A percentile compares a stretch with the other conserved stretches of the same genome.
phyloP scores from a whole-genome alignment of 2,113 vertebrate species.

The Candoia aspera region DNA sequence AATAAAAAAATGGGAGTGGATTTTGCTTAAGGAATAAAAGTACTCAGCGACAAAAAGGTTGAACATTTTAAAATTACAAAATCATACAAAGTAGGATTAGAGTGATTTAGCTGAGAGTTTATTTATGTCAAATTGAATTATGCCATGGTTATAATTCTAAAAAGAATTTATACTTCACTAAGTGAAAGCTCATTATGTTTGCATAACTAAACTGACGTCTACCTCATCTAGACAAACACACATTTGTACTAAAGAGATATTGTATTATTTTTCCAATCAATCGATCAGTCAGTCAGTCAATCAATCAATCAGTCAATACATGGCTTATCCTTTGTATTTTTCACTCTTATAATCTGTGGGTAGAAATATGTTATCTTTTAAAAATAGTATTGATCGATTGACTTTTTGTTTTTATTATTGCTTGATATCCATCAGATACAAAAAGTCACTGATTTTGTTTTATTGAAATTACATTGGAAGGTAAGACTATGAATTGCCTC shows the following conservation, averaged over 20 bases:
- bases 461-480: slow-evolving; percentile 20
- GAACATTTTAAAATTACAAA: slow-evolving; percentile 55
- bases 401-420: slow-evolving; percentile 24
- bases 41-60: slow-evolving; percentile 33
- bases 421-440: slow-evolving; percentile 26
- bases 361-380: slow-evolving; percentile 55
- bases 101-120: slow-evolving; percentile 11
- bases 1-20: not conserved
- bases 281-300: not conserved
- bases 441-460: slow-evolving; percentile 16
- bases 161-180: slow-evolving; percentile 4
- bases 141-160: slow-evolving; percentile 6
- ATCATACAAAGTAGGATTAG: slow-evolving; percentile 27
- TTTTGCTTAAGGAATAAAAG: slow-evolving; percentile 39
- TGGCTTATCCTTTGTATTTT: slow-evolving; percentile 55
- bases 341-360: slow-evolving; percentile 49
- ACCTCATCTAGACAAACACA: slow-evolving; percentile 4
- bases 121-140: slow-evolving; percentile 35
- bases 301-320: slow-evolving; percentile 29
- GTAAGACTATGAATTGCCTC: not conserved
- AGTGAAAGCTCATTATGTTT: not conserved
- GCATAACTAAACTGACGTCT: not conserved
- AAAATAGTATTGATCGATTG: slow-evolving; percentile 53
- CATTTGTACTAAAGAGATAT: not conserved
- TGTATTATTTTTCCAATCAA: not conserved